A percentile compares a stretch with the other conserved stretches of the same genome.
Evolutionary conservation across 2,888 invertebrate genomes (phyloP).

Genomic region (Caenorhabditis sp.): DNA sequence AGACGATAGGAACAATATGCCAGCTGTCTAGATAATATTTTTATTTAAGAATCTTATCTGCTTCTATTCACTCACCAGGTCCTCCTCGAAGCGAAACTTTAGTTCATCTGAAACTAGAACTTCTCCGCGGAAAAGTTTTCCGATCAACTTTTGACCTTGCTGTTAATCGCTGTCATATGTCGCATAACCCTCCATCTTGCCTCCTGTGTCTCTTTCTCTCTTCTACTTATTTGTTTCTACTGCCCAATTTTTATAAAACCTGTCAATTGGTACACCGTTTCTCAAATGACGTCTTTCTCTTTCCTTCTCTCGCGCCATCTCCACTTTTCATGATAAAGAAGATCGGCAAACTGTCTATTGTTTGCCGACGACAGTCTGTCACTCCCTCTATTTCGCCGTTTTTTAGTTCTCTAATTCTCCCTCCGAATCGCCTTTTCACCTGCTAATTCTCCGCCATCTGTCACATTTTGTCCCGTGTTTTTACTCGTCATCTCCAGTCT

Average conservation of each 20-base stretch:
- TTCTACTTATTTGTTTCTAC: not conserved
- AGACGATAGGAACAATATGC: too few relatives aligned
- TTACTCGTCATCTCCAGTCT: not conserved
- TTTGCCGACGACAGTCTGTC: conserved; percentile 26
- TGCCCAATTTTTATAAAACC: not conserved
- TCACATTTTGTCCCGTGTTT: conserved; percentile 4
- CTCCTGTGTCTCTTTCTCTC: conserved; percentile 8
- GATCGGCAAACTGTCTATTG: conserved; percentile 29
- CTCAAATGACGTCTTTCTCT: conserved; percentile 9
- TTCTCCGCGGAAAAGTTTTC: too few relatives aligned
- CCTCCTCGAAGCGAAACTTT: too few relatives aligned
- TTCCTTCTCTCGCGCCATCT: not conserved
- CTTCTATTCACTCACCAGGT: too few relatives aligned
- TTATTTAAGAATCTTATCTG: too few relatives aligned
- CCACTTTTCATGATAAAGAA: conserved; percentile 44
- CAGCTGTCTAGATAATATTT: too few relatives aligned
- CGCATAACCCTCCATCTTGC: not conserved
- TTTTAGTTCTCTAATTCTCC: conserved; percentile 40
- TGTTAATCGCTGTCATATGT: not conserved
- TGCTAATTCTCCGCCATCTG: too few relatives aligned
- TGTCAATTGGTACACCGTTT: not conserved
- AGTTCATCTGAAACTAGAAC: too few relatives aligned
- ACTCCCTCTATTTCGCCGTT: conserved; percentile 23
- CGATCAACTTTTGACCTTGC: too few relatives aligned
- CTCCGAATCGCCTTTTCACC: not conserved